These are phyloP conservation scores for Dryadula phaetusa DNA, from an alignment of 2,888 invertebrate genomes.

Conservation along the genomic window DNA sequence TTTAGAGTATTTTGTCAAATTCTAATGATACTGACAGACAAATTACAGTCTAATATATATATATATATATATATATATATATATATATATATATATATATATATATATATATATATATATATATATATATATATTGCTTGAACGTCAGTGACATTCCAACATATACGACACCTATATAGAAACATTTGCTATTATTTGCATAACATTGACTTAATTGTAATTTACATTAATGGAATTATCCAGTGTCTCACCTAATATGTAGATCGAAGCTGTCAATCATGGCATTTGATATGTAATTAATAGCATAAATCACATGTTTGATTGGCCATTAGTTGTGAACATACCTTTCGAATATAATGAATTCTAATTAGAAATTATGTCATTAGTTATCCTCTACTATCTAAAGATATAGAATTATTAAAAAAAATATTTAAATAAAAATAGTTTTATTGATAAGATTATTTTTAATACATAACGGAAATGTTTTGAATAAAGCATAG, in stretches of 20 bases:
- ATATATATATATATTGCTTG: too few species aligned
- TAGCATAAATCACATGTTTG: constrained; percentile 34
- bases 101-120: too few species aligned
- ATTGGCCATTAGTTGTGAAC: constrained; percentile 32
- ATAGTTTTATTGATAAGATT: too few species aligned
- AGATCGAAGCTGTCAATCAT: constrained; percentile 28
- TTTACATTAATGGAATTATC: constrained; percentile 28
- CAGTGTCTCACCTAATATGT: constrained; percentile 16
- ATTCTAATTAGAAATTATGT: constrained; percentile 24
- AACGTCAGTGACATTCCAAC: background rate
- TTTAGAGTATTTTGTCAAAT: too few species aligned
- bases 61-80: too few species aligned
- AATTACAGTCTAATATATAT: too few species aligned
- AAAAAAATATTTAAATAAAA: too few species aligned
- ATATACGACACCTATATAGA: background rate
- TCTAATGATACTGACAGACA: too few species aligned
- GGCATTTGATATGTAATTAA: constrained; percentile 38
- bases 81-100: too few species aligned
- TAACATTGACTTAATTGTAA: constrained; percentile 23
- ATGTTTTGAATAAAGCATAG: too few species aligned
- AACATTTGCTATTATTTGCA: constrained; percentile 12
- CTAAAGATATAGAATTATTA: too few species aligned
- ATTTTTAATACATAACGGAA: too few species aligned
- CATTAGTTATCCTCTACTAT: background rate
- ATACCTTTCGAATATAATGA: constrained; percentile 16